Evolutionary conservation across 2,888 invertebrate species (phyloP).

Genomic region (Linnaemya tessellans): DNA sequence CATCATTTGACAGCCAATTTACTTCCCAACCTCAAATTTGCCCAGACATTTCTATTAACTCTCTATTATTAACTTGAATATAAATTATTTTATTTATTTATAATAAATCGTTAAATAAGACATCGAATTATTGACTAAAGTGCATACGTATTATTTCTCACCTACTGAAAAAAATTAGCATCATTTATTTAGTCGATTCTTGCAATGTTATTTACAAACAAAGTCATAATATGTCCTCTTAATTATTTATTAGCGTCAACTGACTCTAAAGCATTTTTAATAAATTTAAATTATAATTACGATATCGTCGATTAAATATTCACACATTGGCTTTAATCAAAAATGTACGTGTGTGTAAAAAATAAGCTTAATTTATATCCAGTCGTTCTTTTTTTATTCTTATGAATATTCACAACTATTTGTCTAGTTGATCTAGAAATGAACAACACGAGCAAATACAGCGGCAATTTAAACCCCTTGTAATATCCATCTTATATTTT

Average conservation of each 20-base stretch:
- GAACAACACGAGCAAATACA: conserved; percentile 22
- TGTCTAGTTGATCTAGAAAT: conserved; percentile 66
- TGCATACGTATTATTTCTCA: too few relatives aligned
- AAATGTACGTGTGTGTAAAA: conserved; percentile 34
- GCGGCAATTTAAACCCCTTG: conserved; percentile 10
- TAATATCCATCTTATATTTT: conserved; percentile 66
- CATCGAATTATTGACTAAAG: too few relatives aligned
- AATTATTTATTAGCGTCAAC: conserved; percentile 3
- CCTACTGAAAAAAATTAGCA: too few relatives aligned
- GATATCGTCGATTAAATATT: conserved; percentile 24
- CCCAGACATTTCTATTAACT: too few relatives aligned
- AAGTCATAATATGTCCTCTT: neutral
- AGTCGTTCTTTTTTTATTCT: neutral
- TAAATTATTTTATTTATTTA: too few relatives aligned
- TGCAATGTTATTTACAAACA: neutral
- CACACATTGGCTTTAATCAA: conserved; percentile 35
- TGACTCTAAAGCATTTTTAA: neutral
- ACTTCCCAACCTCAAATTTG: too few relatives aligned
- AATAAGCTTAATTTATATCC: conserved; percentile 10
- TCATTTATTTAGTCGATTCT: neutral
- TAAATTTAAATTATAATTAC: conserved; percentile 1
- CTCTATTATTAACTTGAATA: too few relatives aligned
- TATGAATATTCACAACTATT: conserved; percentile 63
- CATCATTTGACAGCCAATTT: too few relatives aligned
- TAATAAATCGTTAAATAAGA: too few relatives aligned